phyloP scores from a whole-genome alignment of 1,140 invertebrate species.

The Streblospio benedicti region DNA sequence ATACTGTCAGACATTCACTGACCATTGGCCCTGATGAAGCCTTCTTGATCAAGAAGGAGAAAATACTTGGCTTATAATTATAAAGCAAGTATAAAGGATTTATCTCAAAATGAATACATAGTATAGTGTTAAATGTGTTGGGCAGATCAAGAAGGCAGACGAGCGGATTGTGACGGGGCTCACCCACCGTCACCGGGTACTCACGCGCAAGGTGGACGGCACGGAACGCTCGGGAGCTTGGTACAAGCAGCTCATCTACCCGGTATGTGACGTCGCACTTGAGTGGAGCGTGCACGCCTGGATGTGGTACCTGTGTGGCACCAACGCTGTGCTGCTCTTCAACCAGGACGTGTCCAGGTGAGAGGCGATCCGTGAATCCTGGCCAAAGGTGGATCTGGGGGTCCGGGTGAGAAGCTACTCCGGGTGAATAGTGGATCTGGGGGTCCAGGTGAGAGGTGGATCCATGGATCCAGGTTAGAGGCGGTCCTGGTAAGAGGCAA shows the following conservation, averaged over 20 bases:
- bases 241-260: not conserved
- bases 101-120: too few relatives aligned
- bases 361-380: not conserved
- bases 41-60: too few relatives aligned
- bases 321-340: not conserved
- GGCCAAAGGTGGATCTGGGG: too few relatives aligned
- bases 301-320: constrained; percentile 13
- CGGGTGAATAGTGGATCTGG: too few relatives aligned
- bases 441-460: too few relatives aligned
- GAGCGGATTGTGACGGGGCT: constrained; percentile 7
- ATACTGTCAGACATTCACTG: too few relatives aligned
- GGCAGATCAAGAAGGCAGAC: constrained; percentile 1
- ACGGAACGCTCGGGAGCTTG: not conserved
- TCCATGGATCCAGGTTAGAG: not conserved
- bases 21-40: too few relatives aligned
- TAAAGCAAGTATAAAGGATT: too few relatives aligned
- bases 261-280: constrained; percentile 2
- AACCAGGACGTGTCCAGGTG: not conserved
- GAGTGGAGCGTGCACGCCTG: constrained; percentile 6
- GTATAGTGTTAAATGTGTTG: not conserved
- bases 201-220: constrained; percentile 7
- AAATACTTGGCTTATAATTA: too few relatives aligned
- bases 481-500: not conserved
- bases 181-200: not conserved
- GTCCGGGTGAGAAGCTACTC: too few relatives aligned